Percentiles rank a stretch among this genome's conserved stretches.
phyloP scores from a whole-genome alignment of 1,140 invertebrate species.

The Tetraneura akinire region DNA sequence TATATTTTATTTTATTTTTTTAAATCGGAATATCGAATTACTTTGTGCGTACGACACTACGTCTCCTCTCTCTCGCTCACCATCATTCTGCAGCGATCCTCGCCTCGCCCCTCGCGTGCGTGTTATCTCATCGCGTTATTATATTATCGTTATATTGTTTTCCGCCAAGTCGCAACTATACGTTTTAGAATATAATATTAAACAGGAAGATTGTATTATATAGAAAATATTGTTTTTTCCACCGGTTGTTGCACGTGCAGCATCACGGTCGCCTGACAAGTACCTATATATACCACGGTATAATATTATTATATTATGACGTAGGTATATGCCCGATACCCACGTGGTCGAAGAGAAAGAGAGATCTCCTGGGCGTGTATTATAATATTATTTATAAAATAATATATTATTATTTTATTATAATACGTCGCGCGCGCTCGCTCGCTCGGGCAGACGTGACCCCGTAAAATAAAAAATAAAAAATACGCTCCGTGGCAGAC shows the following conservation, averaged over 20 bases:
- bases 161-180: background rate
- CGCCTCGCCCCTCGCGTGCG: background rate
- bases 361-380: too few relatives aligned
- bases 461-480: background rate
- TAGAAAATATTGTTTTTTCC: too few relatives aligned
- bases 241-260: too few relatives aligned
- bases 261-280: background rate
- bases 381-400: too few relatives aligned
- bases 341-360: slow-evolving; percentile 9
- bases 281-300: too few relatives aligned
- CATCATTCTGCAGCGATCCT: background rate
- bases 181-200: too few relatives aligned
- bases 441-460: slow-evolving; percentile 22
- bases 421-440: too few relatives aligned
- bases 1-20: too few relatives aligned
- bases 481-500: slow-evolving; percentile 35
- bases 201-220: background rate
- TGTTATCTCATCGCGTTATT: too few relatives aligned
- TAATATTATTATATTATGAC: too few relatives aligned
- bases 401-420: too few relatives aligned
- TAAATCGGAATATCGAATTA: slow-evolving; percentile 41
- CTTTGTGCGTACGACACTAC: background rate
- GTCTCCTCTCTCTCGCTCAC: background rate
- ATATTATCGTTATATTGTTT: slow-evolving; percentile 15
- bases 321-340: too few relatives aligned